These are phyloP conservation scores for Pangasianodon hypophthalmus DNA, from an alignment of 2,113 vertebrate species.

Conservation along the genomic window DNA sequence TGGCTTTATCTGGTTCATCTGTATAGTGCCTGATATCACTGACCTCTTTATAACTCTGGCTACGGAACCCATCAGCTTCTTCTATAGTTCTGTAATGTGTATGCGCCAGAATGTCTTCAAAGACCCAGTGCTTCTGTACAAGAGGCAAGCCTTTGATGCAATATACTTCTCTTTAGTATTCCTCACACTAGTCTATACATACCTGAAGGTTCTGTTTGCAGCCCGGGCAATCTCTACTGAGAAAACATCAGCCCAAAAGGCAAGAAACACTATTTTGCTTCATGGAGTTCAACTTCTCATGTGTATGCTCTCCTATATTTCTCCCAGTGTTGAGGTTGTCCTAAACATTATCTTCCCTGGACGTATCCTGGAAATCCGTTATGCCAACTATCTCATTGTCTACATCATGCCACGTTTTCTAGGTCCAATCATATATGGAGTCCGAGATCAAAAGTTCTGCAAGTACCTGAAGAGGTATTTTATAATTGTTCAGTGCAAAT, in stretches of 20 bases:
- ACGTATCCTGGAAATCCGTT: constrained; percentile 63
- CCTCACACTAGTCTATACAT: constrained; percentile 69
- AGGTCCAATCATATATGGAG: constrained; percentile 71
- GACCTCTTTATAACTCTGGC: constrained; percentile 71
- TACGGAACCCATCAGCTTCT: constrained; percentile 66
- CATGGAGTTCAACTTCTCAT: constrained; percentile 73
- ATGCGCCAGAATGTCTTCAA: constrained; percentile 69
- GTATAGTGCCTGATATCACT: constrained; percentile 64
- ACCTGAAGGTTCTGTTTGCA: constrained; percentile 66
- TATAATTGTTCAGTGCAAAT: constrained; percentile 32
- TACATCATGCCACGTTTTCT: constrained; percentile 74
- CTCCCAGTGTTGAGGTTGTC: constrained; percentile 65
- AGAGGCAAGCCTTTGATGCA: constrained; percentile 65
- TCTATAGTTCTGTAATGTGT: constrained; percentile 67
- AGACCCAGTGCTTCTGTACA: constrained; percentile 57
- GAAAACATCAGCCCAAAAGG: constrained; percentile 58
- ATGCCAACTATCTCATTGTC: constrained; percentile 68
- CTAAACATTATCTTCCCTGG: constrained; percentile 64
- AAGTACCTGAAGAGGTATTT: constrained; percentile 62
- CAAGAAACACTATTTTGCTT: constrained; percentile 73
- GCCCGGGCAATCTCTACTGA: constrained; percentile 62
- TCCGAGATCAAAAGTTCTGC: constrained; percentile 69
- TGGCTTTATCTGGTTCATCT: constrained; percentile 67
- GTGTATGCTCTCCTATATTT: constrained; percentile 76
- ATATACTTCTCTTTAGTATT: constrained; percentile 73